Evolutionary conservation across 2,113 vertebrate genomes (phyloP).

Genomic region (Tylochromis polylepis): DNA sequence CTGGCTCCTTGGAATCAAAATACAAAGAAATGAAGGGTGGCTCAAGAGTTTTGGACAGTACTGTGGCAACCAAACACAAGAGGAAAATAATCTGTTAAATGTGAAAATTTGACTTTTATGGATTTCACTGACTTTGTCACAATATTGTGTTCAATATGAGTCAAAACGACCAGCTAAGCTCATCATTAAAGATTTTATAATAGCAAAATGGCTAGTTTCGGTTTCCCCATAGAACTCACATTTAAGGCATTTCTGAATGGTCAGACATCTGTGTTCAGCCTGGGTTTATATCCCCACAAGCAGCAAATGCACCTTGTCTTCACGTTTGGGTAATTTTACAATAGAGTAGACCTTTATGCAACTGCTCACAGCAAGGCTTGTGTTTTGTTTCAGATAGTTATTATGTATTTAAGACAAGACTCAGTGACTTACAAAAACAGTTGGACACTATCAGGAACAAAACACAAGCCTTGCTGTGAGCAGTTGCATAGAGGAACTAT

Average conservation of each 20-base stretch:
- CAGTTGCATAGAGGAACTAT: not conserved
- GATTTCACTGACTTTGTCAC: not conserved
- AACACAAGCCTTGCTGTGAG: not conserved
- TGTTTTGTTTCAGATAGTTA: no score
- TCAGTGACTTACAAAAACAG: no score
- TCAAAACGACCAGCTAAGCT: not conserved
- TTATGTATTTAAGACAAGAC: no score
- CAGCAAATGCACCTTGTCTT: not conserved
- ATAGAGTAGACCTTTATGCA: no score
- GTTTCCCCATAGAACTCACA: not conserved
- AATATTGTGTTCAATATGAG: not conserved
- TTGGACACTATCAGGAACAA: not conserved
- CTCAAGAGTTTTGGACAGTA: not conserved
- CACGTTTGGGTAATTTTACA: not conserved
- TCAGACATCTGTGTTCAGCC: not conserved
- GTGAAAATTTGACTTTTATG: not conserved
- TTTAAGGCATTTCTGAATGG: not conserved
- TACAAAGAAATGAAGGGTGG: not conserved
- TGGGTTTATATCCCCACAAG: not conserved
- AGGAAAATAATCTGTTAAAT: not conserved
- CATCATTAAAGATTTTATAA: not conserved
- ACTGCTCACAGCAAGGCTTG: no score
- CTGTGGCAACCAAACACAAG: not conserved
- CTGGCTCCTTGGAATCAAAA: not conserved
- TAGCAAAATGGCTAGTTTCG: rapidly evolving